Base-by-base conservation (phyloP, 37 sponge, comb jelly and placozoan genomes). In the Lycopodina hypogea region DNA sequence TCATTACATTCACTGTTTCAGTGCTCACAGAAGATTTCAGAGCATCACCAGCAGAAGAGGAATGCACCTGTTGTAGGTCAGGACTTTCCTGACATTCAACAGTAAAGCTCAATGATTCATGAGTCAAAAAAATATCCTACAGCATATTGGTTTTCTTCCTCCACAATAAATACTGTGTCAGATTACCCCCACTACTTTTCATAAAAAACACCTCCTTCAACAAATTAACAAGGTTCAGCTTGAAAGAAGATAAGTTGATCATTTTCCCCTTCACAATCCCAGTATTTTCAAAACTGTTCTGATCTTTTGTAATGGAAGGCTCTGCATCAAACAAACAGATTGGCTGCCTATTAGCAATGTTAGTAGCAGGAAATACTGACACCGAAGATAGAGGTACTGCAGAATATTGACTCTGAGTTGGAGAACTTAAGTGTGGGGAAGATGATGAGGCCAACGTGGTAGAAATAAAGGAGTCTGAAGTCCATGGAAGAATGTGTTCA, bases 141-240 rank as follows among this genome's bases (percentile, higher is more conserved):
- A 77, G 70, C 24, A 83, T 58, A 72, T 91, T 97, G 0, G 92
- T 87, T 35, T 76, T 93, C 68, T 86, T 88, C 75, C 84, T 88
- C 97, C 97, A 97, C 0, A 68, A 42, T 9, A 83, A 32, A 58
- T 86, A 83, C 26, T 97, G 94, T 86, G 93, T 82, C 87, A 97
- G 82, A 68, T 94, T 90, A 3, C 92, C 92, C 55, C 78, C 82
- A n/a, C n/a, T n/a, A 23, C 78, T 85, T 48, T 90, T 88, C 11
- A 97, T 81, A 71, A 93, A 97, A 56, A 97, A 97, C 64, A 85
- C 87, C 57, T 97, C 97, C 39, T 83, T 82, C 48, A 97, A 79
- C 2, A 84, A 71, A 3, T 65, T 63, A 3, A 88, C 81, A 39
- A 80, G 69, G 33, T 42, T 68, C 29, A 48, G 19, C 56, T 86